phyloP scores from a whole-genome alignment of 1,140 invertebrate species.

The Phymorhynchus buccinoides region DNA sequence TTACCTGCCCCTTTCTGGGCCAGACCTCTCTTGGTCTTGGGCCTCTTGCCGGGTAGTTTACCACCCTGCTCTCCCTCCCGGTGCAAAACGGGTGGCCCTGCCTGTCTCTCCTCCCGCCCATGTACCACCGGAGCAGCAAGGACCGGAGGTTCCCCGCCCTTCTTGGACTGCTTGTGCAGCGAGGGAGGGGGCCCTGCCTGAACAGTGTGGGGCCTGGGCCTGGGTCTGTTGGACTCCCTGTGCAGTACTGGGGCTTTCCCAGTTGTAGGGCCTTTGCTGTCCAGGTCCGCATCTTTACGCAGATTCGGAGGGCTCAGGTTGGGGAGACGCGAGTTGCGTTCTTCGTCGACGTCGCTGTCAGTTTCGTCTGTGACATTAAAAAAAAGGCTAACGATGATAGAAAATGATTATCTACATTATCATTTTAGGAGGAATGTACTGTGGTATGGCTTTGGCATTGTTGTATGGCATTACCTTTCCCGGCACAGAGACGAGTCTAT shows the following conservation, averaged over 20 bases:
- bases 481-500: too few species aligned
- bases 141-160: background rate
- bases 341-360: slow-evolving; percentile 59
- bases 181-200: slow-evolving; percentile 10
- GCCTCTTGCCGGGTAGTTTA: background rate
- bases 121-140: background rate
- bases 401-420: too few species aligned
- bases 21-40: slow-evolving; percentile 4
- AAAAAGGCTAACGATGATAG: too few species aligned
- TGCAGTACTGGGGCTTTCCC: background rate
- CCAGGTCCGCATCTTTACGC: background rate
- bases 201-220: background rate
- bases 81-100: background rate
- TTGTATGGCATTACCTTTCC: too few species aligned
- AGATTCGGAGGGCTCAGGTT: background rate
- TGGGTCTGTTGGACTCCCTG: background rate
- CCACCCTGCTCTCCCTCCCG: background rate
- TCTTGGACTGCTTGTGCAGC: background rate
- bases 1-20: background rate
- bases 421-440: too few species aligned
- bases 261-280: background rate
- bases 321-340: background rate
- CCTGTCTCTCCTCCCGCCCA: background rate
- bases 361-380: slow-evolving; percentile 58
- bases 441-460: too few species aligned